Percentiles rank a stretch among this genome's conserved stretches.
phyloP scores from a whole-genome alignment of 2,888 invertebrate species.

The Drosophila leonis region DNA sequence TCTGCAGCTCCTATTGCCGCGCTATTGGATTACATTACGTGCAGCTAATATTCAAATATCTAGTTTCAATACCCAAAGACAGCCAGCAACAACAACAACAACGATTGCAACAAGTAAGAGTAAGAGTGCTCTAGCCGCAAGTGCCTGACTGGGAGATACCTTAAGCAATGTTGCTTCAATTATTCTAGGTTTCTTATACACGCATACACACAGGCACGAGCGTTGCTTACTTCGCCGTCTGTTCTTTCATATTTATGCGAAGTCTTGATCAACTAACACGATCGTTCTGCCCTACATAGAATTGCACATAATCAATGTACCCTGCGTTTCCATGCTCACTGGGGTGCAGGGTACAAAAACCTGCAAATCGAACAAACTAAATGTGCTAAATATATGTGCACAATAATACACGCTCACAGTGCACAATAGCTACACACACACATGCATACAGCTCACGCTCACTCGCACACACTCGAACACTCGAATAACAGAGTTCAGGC shows the following conservation, averaged over 20 bases:
- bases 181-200: neutral
- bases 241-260: no score
- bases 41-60: slow-evolving; percentile 27
- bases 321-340: neutral
- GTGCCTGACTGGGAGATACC: neutral
- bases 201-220: neutral
- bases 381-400: slow-evolving; percentile 43
- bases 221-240: no score
- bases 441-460: neutral
- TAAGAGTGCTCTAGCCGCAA: neutral
- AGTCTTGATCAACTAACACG: no score
- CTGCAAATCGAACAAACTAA: slow-evolving; percentile 47
- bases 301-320: neutral
- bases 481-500: slow-evolving; percentile 17
- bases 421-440: slow-evolving; percentile 8
- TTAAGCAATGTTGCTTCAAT: neutral
- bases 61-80: slow-evolving; percentile 21
- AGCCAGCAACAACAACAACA: slow-evolving; percentile 12
- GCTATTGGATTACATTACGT: slow-evolving; percentile 17
- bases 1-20: slow-evolving; percentile 4
- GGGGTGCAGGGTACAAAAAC: slow-evolving; percentile 12
- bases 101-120: slow-evolving; percentile 14
- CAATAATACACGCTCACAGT: neutral
- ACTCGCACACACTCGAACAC: slow-evolving; percentile 1
- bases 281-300: neutral